Base-by-base conservation (phyloP, 1,140 invertebrate genomes). In the Drosophila ambigua region DNA sequence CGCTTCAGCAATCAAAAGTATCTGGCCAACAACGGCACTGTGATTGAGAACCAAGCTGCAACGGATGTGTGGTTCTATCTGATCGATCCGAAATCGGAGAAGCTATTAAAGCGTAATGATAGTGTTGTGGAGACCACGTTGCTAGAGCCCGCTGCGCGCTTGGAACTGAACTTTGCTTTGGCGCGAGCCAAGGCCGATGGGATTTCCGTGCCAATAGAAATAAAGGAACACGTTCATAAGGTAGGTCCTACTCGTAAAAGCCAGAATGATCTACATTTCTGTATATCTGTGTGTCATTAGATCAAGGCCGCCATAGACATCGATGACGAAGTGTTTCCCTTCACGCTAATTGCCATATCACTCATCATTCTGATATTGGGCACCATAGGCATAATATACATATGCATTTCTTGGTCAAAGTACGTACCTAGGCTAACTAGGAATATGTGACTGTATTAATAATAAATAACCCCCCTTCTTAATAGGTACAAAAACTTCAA, bases 381-480 rank as follows among this genome's bases (percentile, higher is more conserved):
- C 2, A 93, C 96, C 13, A 95, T 96, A 55, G 97, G 96, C 11
- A 98, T 98, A 41, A 95, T 98, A 28, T 98, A 98, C 87, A 97
- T 98, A 31, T 98, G 97, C 88, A 95, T 97, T 45, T 97, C 97
- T 0, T 98, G 97, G 97, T 96, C 97, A 58, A 97, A 96, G 97
- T 97, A 92, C 93, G 93, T 87, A 28, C 20, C 20, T 20, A 20
- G 20, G 20, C 20, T 2, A 20, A 20, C 20, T 20, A 20, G 1
- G 20, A 20, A 20, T 0, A n/a, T 0, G 5, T 0, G 28, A 50
- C 11, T 39, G 4, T 11, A 23, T 9, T 41, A 20, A 20, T 2
- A 73, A 11, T 2, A 73, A 11, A 20, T 45, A 41, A 7, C 41
- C 71, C 15, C 15, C 31, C 8, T 20, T 50, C 11, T 35, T 92